These are phyloP conservation scores for Cheilinus undulatus DNA, from an alignment of 2,113 vertebrate genomes.

Conservation along the genomic window DNA sequence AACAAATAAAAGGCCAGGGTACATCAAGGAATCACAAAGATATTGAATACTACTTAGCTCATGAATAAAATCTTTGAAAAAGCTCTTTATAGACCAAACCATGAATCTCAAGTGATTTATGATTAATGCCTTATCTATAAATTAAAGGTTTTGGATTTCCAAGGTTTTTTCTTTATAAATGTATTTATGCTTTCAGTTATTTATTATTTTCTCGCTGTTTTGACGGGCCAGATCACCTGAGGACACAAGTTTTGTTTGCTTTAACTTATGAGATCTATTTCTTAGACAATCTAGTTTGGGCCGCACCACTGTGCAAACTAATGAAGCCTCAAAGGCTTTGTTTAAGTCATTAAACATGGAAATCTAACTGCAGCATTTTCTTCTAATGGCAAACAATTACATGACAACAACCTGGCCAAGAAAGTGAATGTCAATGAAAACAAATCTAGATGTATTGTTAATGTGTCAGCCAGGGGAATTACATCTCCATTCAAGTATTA, in stretches of 20 bases:
- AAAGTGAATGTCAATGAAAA: conserved; percentile 35
- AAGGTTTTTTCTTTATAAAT: conserved; percentile 34
- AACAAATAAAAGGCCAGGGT: conserved; percentile 60
- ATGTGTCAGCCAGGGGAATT: conserved; percentile 14
- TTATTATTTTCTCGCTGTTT: conserved; percentile 31
- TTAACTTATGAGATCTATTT: conserved; percentile 56
- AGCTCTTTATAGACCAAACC: conserved; percentile 52
- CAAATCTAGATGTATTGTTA: conserved; percentile 14
- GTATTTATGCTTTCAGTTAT: conserved; percentile 24
- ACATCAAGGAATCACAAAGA: conserved; percentile 65
- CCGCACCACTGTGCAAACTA: conserved; percentile 58
- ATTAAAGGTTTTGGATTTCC: conserved; percentile 43
- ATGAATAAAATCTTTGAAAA: conserved; percentile 79
- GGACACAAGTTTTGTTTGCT: conserved; percentile 50
- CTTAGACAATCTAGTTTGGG: conserved; percentile 50
- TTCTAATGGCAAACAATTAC: conserved; percentile 66
- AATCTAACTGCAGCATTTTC: conserved; percentile 57
- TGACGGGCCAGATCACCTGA: conserved; percentile 56
- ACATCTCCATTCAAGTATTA: conserved; percentile 1
- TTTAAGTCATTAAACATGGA: conserved; percentile 70
- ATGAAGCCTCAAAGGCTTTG: conserved; percentile 69
- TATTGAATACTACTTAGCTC: conserved; percentile 70
- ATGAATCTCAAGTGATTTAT: conserved; percentile 47
- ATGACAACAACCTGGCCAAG: conserved; percentile 36
- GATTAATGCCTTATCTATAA: conserved; percentile 69